Conservation (phyloP, 2,888 invertebrate genomes). For the Steromphala cineraria region DNA sequence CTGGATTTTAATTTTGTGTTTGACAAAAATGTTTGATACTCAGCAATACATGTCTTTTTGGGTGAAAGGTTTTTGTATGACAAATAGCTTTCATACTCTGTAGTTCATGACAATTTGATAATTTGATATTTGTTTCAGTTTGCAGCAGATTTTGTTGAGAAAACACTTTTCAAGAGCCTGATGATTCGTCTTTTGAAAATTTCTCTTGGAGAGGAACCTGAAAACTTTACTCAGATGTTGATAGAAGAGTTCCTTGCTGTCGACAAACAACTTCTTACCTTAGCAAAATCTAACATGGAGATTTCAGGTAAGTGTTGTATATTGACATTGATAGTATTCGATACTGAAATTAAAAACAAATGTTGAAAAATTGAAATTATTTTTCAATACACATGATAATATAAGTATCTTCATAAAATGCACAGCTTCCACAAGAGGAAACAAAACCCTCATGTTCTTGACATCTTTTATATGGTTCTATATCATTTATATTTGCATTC, state of each 20-base stretch:
- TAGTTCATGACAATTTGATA: not conserved
- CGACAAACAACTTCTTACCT: conserved; percentile 87
- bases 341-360: too few relatives aligned
- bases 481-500: too few relatives aligned
- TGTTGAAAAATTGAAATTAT: too few relatives aligned
- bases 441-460: too few relatives aligned
- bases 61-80: not conserved
- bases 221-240: conserved; percentile 81
- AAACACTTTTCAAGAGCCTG: conserved; percentile 84
- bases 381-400: too few relatives aligned
- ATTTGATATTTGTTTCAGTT: conserved; percentile 71
- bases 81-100: not conserved
- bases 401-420: too few relatives aligned
- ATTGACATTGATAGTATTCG: too few relatives aligned
- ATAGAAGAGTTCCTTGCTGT: conserved; percentile 89
- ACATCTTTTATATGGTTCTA: too few relatives aligned
- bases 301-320: conserved; percentile 77
- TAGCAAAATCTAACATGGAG: conserved; percentile 85
- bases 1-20: not conserved
- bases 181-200: conserved; percentile 64
- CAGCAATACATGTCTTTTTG: not conserved
- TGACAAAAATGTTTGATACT: not conserved
- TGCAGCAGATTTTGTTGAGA: conserved; percentile 93
- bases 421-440: too few relatives aligned
- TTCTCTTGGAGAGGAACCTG: conserved; percentile 42